phyloP scores from a whole-genome alignment of 2,888 invertebrate genomes.

The Pheosia tremula region DNA sequence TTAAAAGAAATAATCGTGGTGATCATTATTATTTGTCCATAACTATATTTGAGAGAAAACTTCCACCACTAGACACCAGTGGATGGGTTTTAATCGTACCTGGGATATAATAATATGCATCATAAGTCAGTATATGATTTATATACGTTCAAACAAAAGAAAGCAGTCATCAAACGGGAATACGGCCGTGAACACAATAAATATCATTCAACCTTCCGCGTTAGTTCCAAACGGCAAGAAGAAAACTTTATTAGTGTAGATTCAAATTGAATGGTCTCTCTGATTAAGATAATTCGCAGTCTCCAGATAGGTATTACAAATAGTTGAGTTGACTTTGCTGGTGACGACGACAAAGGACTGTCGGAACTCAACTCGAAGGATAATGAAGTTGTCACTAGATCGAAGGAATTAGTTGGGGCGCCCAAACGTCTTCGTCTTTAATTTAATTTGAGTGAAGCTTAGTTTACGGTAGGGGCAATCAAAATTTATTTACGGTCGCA shows the following conservation, averaged over 20 bases:
- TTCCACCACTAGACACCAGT: too few relatives aligned
- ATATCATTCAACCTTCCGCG: not conserved
- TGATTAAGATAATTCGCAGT: constrained; percentile 8
- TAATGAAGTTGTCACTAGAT: constrained; percentile 50
- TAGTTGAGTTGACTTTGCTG: constrained; percentile 22
- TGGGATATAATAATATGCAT: too few relatives aligned
- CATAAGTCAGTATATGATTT: too few relatives aligned
- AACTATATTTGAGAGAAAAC: too few relatives aligned
- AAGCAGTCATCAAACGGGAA: too few relatives aligned
- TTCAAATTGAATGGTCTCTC: constrained; percentile 3
- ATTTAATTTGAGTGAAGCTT: constrained; percentile 47
- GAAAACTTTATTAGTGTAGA: not conserved
- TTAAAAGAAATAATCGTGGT: too few relatives aligned
- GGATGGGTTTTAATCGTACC: too few relatives aligned
- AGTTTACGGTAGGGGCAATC: constrained; percentile 24
- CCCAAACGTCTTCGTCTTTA: constrained; percentile 41
- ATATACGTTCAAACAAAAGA: too few relatives aligned
- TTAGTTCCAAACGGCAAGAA: not conserved
- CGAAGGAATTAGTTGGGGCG: constrained; percentile 40
- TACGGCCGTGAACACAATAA: not conserved
- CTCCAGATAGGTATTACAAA: constrained; percentile 15
- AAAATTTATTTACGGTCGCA: constrained; percentile 19
- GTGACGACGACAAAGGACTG: constrained; percentile 39
- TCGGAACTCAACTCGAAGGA: constrained; percentile 32
- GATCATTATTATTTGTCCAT: too few relatives aligned